Evolutionary conservation across 2,797 vertebrate genomes (phyloP).

Genomic region (Diplodus sargus): DNA sequence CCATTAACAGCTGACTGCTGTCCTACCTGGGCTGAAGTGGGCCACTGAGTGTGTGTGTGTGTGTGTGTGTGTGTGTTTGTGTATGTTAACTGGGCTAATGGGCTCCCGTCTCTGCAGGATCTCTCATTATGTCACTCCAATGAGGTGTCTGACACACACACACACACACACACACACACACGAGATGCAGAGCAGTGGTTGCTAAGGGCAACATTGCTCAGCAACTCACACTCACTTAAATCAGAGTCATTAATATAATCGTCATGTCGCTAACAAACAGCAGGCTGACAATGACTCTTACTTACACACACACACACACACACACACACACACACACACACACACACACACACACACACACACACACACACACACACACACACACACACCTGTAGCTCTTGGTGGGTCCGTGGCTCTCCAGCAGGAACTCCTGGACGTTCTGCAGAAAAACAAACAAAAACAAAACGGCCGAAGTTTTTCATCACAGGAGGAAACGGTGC

Average conservation of each 20-base stretch:
- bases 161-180: background rate
- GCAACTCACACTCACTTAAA: slow-evolving; percentile 2
- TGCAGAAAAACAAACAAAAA: slow-evolving; percentile 69
- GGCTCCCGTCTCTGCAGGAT: slow-evolving; percentile 45
- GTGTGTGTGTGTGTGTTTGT: slow-evolving; percentile 12
- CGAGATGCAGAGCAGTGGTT: slow-evolving; percentile 11
- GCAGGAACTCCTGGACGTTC: slow-evolving; percentile 89
- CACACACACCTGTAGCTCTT: slow-evolving; percentile 85
- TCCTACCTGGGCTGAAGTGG: slow-evolving; percentile 54
- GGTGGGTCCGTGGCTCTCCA: slow-evolving; percentile 83
- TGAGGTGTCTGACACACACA: background rate
- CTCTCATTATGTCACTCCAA: slow-evolving; percentile 39
- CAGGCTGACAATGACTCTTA: background rate
- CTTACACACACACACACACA: slow-evolving; percentile 1
- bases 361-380: slow-evolving; percentile 13
- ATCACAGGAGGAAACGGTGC: slow-evolving; percentile 45
- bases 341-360: background rate
- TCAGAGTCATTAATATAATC: slow-evolving; percentile 10
- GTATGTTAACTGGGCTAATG: slow-evolving; percentile 41
- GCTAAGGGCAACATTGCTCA: slow-evolving; percentile 26
- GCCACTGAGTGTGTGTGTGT: slow-evolving; percentile 30
- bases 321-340: slow-evolving; percentile 14
- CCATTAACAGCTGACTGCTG: slow-evolving; percentile 39
- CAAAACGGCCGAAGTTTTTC: background rate
- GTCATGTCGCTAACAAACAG: background rate